Evolutionary conservation across 2,888 invertebrate genomes (phyloP).

Genomic region (Drosophila stalkeri): DNA sequence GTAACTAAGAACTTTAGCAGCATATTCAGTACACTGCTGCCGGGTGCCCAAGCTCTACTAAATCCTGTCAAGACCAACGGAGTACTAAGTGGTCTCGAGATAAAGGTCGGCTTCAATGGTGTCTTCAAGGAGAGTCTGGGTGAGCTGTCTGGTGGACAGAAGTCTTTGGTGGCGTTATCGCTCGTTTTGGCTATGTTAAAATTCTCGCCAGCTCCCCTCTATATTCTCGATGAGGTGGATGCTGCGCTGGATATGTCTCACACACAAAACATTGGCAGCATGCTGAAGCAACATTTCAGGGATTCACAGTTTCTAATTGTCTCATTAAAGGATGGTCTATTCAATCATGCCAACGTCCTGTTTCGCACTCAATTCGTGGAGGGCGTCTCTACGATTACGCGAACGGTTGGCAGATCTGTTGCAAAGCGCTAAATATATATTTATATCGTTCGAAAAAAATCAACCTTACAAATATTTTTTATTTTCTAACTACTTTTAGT

Average conservation of each 20-base stretch:
- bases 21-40: conserved; percentile 95
- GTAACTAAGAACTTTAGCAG: conserved; percentile 97
- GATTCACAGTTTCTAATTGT: conserved; percentile 98
- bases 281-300: conserved; percentile 95
- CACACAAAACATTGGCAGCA: conserved; percentile 98
- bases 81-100: conserved; percentile 93
- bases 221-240: conserved; percentile 99
- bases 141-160: conserved; percentile 98
- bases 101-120: conserved; percentile 95
- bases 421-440: conserved; percentile 19
- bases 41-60: conserved; percentile 95
- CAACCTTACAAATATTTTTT: not conserved
- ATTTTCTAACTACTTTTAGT: not conserved
- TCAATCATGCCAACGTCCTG: conserved; percentile 98
- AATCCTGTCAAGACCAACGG: conserved; percentile 86
- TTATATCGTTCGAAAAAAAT: not conserved
- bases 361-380: conserved; percentile 97
- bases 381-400: conserved; percentile 95
- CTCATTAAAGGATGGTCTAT: conserved; percentile 99
- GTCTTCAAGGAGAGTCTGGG: conserved; percentile 98
- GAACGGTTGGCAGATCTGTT: conserved; percentile 86
- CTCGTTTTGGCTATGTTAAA: conserved; percentile 97
- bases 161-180: conserved; percentile 97
- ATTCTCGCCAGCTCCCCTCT: conserved; percentile 99
- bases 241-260: conserved; percentile 99